Base-by-base conservation (phyloP, 2,797 vertebrate genomes). In the Spinus olivaceus region DNA sequence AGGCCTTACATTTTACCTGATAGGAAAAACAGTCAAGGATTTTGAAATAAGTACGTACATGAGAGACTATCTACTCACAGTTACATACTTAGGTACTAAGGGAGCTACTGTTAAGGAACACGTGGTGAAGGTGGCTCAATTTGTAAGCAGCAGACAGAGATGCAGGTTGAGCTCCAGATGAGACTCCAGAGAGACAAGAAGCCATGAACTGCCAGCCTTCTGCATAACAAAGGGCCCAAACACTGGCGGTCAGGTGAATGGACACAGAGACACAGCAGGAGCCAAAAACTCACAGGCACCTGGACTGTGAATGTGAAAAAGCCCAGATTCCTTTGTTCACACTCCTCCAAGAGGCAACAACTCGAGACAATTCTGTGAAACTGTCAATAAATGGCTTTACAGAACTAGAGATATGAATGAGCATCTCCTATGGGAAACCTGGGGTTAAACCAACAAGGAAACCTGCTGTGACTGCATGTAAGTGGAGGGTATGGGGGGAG, bases 281-380 rank as follows among this genome's bases (percentile, higher is more conserved):
- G 25, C 46, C 0, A 0, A 42, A 69, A 51, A 35, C 25, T 42
- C 78, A 32, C 10, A 51, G 46, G 17, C 46, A 25, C 10, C 24
- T 32, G 35, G 37, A 59, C 32, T 8, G 8, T 42, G 44, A 67
- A 32, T 10, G 32, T 6, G 5, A 35, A 51, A 32, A 70, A 70
- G 37, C 32, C n/a, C 37, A 51, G 46, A 42, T 21, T 35, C 32
- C 32, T 44, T 32, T 44, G 13, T 12, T 70, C 11, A 42, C 21
- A 11, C 10, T 32, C 25, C 46, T 60, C 9, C 24, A 51, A 33
- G 54, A 42, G 37, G 32, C 1, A 2, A n/a, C 33, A 49, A 24
- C 25, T 70, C 0, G 0, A 44, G 37, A 6, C 2, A 1, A 16
- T 35, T 50, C 54, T 70, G 54, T 25, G 21, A 21, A 42, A 25